A percentile compares a stretch with the other conserved stretches of the same genome.
Evolutionary conservation across 2,113 vertebrate genomes (phyloP).

Genomic region (Reinhardtius hippoglossoides): DNA sequence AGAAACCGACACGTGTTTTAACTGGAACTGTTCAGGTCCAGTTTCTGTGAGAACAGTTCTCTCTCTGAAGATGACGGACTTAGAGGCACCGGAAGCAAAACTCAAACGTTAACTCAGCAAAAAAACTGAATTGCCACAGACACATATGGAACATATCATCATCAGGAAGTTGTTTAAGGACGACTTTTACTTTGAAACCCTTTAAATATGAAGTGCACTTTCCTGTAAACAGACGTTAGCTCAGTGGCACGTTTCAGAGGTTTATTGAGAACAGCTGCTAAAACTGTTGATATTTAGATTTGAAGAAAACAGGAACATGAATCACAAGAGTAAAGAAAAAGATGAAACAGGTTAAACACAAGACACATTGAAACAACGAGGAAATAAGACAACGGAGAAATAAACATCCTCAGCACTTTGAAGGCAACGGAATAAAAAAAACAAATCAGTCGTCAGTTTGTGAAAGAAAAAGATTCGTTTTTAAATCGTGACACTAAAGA

Average conservation of each 20-base stretch:
- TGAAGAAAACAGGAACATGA: neutral
- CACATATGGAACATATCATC: neutral
- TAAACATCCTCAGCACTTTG: neutral
- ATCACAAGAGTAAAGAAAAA: slow-evolving; percentile 1
- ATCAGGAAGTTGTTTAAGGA: neutral
- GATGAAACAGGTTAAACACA: slow-evolving; percentile 1
- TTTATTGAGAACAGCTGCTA: slow-evolving; percentile 26
- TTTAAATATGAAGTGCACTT: slow-evolving; percentile 49
- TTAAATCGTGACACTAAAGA: slow-evolving; percentile 1
- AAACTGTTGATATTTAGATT: slow-evolving; percentile 9
- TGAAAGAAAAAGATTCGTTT: neutral
- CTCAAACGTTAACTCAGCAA: neutral
- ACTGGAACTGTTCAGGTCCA: no score
- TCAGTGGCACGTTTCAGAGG: slow-evolving; percentile 9
- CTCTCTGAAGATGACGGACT: no score
- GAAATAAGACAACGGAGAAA: slow-evolving; percentile 3
- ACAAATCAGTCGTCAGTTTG: neutral
- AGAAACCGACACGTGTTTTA: no score
- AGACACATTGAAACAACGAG: neutral
- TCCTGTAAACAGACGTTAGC: slow-evolving; percentile 38
- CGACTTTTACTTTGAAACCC: slow-evolving; percentile 16
- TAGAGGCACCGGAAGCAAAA: neutral
- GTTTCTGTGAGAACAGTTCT: no score
- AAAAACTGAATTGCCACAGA: neutral
- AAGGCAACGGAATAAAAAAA: slow-evolving; percentile 33